Evolutionary conservation across 2,888 invertebrate species (phyloP), one percentile per base, ranked within the genome.

Genomic region (Dasypogon diadema): DNA sequence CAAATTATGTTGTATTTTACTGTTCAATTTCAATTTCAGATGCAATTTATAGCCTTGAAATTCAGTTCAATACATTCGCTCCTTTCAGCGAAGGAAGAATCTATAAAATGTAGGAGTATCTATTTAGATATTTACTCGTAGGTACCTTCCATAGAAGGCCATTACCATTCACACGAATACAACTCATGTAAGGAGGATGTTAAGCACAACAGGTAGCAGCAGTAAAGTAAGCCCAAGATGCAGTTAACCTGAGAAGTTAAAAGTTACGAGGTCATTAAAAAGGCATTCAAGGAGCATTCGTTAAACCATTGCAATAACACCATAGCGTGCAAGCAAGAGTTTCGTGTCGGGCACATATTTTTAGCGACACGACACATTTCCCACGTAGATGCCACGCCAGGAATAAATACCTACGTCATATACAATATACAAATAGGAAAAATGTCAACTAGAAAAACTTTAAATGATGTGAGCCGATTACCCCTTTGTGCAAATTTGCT

Each of bases 231-330:
- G 37, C 34, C 60, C 60, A 18, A 37, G 18, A 37, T 60, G 60
- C 60, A 60, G 60, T 60, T 60, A 60, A 60, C 60, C 60, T 18
- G 60, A 37, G 60, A 60, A 60, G 60, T 60, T 60, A 60, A 60
- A 60, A 60, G 60, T 60, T 60, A 60, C 60, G 60, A 60, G 60
- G 60, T 42, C 60, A 60, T 60, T 60, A 60, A 60, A 60, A 37
- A 60, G 37, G 60, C 37, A 37, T 60, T 60, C 60, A 37, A 18
- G 10, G 60, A 21, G 60, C 60, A 42, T 37, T 60, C 60, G 60
- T 12, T 37, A 37, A 37, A 12, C 37, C 60, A 18, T 21, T 58
- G 37, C 37, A 60, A 60, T 37, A 34, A 16, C 58, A 4, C 34
- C 37, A 42, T 60, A 37, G 37, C 60, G 60, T 60, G 60, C 37